These are phyloP conservation scores for Drosophila bocki DNA, from an alignment of 1,140 invertebrate genomes.

Conservation along the genomic window DNA sequence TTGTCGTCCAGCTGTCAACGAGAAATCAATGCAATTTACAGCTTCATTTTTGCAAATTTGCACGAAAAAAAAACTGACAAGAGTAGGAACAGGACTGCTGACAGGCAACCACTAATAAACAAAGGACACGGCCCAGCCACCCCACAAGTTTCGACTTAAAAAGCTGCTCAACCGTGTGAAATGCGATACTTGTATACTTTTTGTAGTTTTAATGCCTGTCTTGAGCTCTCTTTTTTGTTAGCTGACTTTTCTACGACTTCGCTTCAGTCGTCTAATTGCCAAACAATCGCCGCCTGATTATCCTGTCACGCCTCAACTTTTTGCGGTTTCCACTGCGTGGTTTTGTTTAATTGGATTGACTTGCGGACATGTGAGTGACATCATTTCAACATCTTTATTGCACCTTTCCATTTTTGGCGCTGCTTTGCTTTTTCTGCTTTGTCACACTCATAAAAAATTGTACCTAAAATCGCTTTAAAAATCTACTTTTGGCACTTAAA, in stretches of 20 bases:
- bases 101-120: conserved; percentile 58
- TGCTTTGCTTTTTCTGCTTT: not conserved
- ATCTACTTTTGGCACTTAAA: too few relatives aligned
- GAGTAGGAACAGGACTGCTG: conserved; percentile 44
- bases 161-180: conserved; percentile 75
- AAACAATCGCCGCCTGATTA: conserved; percentile 81
- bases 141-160: conserved; percentile 66
- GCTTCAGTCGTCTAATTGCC: conserved; percentile 62
- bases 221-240: conserved; percentile 34
- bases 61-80: conserved; percentile 46
- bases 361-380: conserved; percentile 70
- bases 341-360: conserved; percentile 74
- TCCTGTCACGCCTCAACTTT: conserved; percentile 72
- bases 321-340: conserved; percentile 64
- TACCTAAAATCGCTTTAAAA: too few relatives aligned
- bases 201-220: conserved; percentile 57
- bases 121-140: conserved; percentile 55
- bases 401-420: conserved; percentile 65
- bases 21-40: conserved; percentile 79
- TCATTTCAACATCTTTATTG: conserved; percentile 59
- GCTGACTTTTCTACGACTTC: conserved; percentile 75
- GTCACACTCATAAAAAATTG: too few relatives aligned
- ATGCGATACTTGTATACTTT: conserved; percentile 68
- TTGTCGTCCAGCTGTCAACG: conserved; percentile 73
- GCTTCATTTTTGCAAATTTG: conserved; percentile 81